A percentile compares a stretch with the other conserved stretches of the same genome.
phyloP scores from a whole-genome alignment of 2,888 invertebrate genomes.

The Leptinotarsa juncta region DNA sequence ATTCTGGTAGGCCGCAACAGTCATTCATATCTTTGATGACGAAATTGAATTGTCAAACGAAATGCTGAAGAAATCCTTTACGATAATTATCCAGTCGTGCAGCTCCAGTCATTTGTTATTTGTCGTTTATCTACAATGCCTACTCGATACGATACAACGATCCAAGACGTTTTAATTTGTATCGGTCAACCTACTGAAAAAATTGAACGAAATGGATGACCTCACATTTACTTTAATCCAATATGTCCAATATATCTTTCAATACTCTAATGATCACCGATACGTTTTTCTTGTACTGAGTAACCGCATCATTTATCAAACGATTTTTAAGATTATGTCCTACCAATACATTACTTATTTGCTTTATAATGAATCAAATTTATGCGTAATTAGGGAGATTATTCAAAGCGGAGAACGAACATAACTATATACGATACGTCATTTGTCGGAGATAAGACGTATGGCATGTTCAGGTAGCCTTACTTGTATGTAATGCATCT shows the following conservation, averaged over 20 bases:
- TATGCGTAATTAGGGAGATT: slow-evolving; percentile 44
- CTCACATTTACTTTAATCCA: slow-evolving; percentile 34
- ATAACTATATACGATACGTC: slow-evolving; percentile 23
- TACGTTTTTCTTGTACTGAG: slow-evolving; percentile 31
- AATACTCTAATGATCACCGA: slow-evolving; percentile 31
- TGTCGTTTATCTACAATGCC: slow-evolving; percentile 16
- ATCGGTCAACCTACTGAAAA: slow-evolving; percentile 14
- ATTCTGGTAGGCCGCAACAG: neutral
- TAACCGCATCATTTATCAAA: slow-evolving; percentile 32
- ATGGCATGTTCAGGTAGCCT: slow-evolving; percentile 35
- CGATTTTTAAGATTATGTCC: slow-evolving; percentile 30
- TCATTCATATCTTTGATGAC: neutral
- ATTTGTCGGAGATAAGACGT: slow-evolving; percentile 37
- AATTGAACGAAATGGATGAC: slow-evolving; percentile 28
- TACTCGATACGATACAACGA: slow-evolving; percentile 16
- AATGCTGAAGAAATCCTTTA: slow-evolving; percentile 6
- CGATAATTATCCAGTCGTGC: slow-evolving; percentile 8
- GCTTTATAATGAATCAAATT: slow-evolving; percentile 41
- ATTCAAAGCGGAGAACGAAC: slow-evolving; percentile 37
- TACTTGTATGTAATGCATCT: slow-evolving; percentile 24
- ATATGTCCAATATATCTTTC: slow-evolving; percentile 37
- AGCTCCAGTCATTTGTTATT: slow-evolving; percentile 12
- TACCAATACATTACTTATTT: slow-evolving; percentile 32
- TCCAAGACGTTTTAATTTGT: slow-evolving; percentile 14
- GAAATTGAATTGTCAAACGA: slow-evolving; percentile 11